These are phyloP conservation scores for Mechanitis messenoides DNA, from an alignment of 2,888 invertebrate species.

Conservation along the genomic window DNA sequence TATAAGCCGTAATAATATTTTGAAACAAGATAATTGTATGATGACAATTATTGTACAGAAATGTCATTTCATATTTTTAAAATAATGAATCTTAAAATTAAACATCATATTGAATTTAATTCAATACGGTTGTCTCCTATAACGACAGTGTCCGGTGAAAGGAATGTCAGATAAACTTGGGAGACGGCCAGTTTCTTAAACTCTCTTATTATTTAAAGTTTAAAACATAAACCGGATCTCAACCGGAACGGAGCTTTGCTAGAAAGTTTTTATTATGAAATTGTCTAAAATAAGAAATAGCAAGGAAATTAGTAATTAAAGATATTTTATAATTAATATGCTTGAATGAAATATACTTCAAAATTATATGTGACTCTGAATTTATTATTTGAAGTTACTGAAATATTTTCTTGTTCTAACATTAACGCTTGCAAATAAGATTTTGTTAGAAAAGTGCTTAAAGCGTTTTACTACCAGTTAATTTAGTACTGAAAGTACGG, in stretches of 20 bases:
- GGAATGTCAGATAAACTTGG: slow-evolving; percentile 15
- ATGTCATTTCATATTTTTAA: too few species aligned
- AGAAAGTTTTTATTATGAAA: slow-evolving; percentile 16
- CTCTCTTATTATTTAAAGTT: slow-evolving; percentile 19
- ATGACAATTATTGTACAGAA: too few species aligned
- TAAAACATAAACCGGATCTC: slow-evolving; percentile 17
- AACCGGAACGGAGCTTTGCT: slow-evolving; percentile 15
- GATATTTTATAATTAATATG: not conserved
- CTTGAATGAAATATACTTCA: too few species aligned
- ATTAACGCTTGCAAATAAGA: not conserved
- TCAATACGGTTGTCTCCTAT: too few species aligned
- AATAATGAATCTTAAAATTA: too few species aligned
- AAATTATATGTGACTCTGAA: too few species aligned
- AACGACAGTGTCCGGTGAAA: slow-evolving; percentile 7
- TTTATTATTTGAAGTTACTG: not conserved
- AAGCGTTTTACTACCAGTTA: not conserved
- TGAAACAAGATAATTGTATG: too few species aligned
- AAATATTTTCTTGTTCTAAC: not conserved
- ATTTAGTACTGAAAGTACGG: not conserved
- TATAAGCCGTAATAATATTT: too few species aligned
- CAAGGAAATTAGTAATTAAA: not conserved
- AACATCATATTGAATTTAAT: too few species aligned
- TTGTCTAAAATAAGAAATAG: slow-evolving; percentile 14
- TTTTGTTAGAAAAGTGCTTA: slow-evolving; percentile 1
- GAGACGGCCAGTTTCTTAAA: slow-evolving; percentile 17